phyloP scores from a whole-genome alignment of 2,797 vertebrate species.

The Spheniscus humboldti region DNA sequence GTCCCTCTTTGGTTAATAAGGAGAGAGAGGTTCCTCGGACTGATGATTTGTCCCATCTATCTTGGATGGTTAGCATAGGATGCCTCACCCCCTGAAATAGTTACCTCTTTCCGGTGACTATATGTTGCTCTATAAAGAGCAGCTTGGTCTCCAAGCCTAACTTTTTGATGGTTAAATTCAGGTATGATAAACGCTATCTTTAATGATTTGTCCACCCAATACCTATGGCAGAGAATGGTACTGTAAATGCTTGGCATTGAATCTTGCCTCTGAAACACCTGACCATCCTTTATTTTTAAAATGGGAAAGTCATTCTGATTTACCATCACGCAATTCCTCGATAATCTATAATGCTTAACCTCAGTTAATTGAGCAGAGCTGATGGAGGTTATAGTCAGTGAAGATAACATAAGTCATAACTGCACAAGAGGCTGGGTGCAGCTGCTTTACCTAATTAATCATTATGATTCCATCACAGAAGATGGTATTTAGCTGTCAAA shows the following conservation, averaged over 20 bases:
- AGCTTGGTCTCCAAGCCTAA: neutral
- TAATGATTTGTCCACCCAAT: neutral
- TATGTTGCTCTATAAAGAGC: neutral
- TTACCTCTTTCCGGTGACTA: neutral
- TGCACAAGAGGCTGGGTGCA: neutral
- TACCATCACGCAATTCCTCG: neutral
- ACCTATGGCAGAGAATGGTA: neutral
- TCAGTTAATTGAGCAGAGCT: conserved; percentile 28
- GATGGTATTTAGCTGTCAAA: neutral
- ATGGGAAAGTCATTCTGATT: neutral
- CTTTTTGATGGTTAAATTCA: neutral
- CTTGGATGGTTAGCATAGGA: neutral
- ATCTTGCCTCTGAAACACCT: neutral
- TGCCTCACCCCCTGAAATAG: neutral
- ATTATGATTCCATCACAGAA: neutral
- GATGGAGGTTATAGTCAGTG: neutral
- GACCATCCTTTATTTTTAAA: neutral
- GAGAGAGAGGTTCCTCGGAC: neutral
- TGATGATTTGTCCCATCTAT: neutral
- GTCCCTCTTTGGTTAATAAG: neutral
- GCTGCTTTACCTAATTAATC: conserved; percentile 10
- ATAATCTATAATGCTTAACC: conserved; percentile 28
- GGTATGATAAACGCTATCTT: neutral
- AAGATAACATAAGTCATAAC: conserved; percentile 31
- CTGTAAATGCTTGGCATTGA: neutral